Evolutionary conservation across 2,888 invertebrate genomes (phyloP), one percentile per base, ranked within the genome.

Genomic region (Leptodirus hochenwartii): DNA sequence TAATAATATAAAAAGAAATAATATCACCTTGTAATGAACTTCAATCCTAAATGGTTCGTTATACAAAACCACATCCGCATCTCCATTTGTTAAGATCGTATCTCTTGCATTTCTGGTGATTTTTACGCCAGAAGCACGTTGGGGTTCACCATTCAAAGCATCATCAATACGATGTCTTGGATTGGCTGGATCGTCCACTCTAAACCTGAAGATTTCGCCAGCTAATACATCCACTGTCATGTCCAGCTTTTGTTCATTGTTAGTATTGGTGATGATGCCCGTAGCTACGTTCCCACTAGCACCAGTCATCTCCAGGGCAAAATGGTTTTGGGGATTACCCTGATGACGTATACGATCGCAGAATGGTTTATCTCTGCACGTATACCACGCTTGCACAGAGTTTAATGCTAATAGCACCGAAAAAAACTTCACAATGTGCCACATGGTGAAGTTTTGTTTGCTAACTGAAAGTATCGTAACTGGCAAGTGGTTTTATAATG

Each of bases 281-380:
- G 8, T 8, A 20, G n/a, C 20, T 8, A 20, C 20, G 20, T 8
- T 8, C n/a, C 20, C 20, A n/a, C n/a, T 8, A n/a, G n/a, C n/a
- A n/a, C n/a, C n/a, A n/a, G n/a, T n/a, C n/a, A n/a, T n/a, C n/a
- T n/a, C n/a, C n/a, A n/a, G n/a, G n/a, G n/a, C n/a, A n/a, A n/a
- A n/a, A n/a, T n/a, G n/a, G n/a, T n/a, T n/a, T n/a, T n/a, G n/a
- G n/a, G n/a, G n/a, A n/a, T n/a, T n/a, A n/a, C n/a, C n/a, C n/a
- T n/a, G n/a, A n/a, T n/a, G n/a, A n/a, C 36, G 29, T 25, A 36
- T 34, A 11, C 25, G 16, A 12, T 25, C 16, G 24, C 36, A 36
- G 32, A 36, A 36, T 2, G 24, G 16, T 17, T 32, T 27, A 12
- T 36, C 36, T 10, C 32, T 30, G 20, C 36, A 36, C 13, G 34